Evolutionary conservation across 2,113 vertebrate genomes (phyloP).

Genomic region (Smithornis capensis): DNA sequence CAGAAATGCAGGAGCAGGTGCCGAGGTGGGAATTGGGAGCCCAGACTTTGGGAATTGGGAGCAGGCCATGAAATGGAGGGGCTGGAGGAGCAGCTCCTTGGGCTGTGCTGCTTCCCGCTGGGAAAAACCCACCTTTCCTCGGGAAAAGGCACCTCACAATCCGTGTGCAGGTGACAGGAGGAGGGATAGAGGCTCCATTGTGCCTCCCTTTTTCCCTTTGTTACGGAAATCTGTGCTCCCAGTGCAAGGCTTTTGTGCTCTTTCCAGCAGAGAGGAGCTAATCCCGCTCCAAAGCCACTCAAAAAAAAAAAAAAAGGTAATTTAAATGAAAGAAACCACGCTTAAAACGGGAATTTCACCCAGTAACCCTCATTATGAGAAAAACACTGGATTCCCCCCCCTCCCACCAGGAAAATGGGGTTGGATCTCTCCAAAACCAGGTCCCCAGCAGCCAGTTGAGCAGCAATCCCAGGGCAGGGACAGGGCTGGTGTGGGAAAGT

Average conservation of each 20-base stretch:
- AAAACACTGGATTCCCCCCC: not conserved
- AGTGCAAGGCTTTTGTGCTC: not conserved
- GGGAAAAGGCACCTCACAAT: accelerated
- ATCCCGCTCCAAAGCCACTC: not conserved
- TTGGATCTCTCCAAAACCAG: not conserved
- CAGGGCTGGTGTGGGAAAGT: not conserved
- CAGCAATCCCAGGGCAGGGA: not conserved
- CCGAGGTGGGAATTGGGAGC: not conserved
- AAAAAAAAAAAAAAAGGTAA: not conserved
- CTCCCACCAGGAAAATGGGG: accelerated
- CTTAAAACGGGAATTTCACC: not conserved
- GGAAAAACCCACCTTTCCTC: not conserved
- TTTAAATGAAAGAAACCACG: not conserved
- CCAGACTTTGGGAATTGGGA: not conserved
- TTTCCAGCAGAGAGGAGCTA: not conserved
- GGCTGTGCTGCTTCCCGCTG: not conserved
- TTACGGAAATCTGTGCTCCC: not conserved
- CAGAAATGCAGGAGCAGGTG: not conserved
- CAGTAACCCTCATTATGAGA: not conserved
- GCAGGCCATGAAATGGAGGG: not conserved
- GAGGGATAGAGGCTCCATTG: not conserved
- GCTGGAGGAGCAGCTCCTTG: not conserved
- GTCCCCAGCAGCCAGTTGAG: not conserved
- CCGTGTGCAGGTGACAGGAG: not conserved
- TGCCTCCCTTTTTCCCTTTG: not conserved